Evolutionary conservation across 2,113 vertebrate species (phyloP).

Genomic region (Mellivora capensis): DNA sequence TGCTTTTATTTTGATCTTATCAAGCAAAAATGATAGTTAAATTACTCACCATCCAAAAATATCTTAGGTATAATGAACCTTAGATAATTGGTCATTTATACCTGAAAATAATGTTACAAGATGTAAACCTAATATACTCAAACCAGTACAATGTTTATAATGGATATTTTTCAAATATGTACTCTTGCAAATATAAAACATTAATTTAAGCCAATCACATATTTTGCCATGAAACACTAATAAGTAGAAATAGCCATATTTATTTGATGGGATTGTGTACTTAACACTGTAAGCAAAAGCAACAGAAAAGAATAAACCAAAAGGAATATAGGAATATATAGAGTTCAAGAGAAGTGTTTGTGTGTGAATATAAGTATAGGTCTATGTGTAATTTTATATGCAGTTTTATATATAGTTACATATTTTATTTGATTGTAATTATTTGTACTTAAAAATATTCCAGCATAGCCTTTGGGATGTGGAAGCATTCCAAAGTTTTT

Average conservation of each 20-base stretch:
- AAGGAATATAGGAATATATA: background rate
- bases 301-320: background rate
- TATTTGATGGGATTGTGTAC: background rate
- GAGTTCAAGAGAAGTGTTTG: background rate
- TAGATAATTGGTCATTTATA: background rate
- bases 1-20: background rate
- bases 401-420: background rate
- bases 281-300: background rate
- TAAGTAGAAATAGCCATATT: background rate
- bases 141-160: background rate
- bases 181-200: background rate
- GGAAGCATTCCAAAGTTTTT: background rate
- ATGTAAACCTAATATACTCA: background rate
- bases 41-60: background rate
- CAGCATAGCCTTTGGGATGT: background rate
- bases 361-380: background rate
- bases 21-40: background rate
- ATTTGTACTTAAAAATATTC: background rate
- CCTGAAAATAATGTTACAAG: background rate
- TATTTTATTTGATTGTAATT: background rate
- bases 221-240: background rate
- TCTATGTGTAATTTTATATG: background rate
- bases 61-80: background rate
- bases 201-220: background rate
- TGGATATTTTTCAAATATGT: background rate